Conservation (phyloP, 2,797 vertebrate genomes). For the Eupleurogrammus muticus region DNA sequence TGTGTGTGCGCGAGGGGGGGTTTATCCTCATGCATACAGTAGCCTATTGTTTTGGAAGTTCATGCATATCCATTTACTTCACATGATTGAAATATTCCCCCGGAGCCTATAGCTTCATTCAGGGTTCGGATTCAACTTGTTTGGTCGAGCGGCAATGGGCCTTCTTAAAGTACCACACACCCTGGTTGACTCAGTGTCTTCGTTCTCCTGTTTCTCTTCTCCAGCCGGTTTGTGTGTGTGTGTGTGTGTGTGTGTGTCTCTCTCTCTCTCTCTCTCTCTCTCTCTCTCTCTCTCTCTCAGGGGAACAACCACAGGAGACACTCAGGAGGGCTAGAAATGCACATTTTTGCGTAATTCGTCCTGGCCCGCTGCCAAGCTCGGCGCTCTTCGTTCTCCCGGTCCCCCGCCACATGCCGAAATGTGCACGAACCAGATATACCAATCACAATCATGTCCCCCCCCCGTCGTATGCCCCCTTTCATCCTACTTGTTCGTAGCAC, state of each 20-base stretch:
- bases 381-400: conserved; percentile 58
- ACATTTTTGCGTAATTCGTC: conserved; percentile 73
- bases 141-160: conserved; percentile 52
- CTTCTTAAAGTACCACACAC: conserved; percentile 55
- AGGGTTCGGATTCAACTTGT: conserved; percentile 69
- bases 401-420: conserved; percentile 45
- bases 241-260: too few relatives aligned
- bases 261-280: too few relatives aligned
- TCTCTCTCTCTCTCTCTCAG: conserved; percentile 33
- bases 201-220: conserved; percentile 41
- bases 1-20: too few relatives aligned
- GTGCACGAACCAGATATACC: conserved; percentile 43
- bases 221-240: conserved; percentile 45
- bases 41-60: conserved; percentile 74
- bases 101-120: conserved; percentile 59
- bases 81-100: conserved; percentile 67
- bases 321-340: conserved; percentile 65
- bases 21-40: conserved; percentile 65
- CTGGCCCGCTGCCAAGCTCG: conserved; percentile 60
- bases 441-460: too few relatives aligned
- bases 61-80: conserved; percentile 71
- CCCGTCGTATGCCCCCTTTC: neutral
- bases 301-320: conserved; percentile 65
- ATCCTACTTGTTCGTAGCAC: conserved; percentile 17
- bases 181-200: conserved; percentile 59